Evolutionary conservation across 64 coral and sea anemone species (phyloP).

Genomic region (Cladopsammia gracilis): DNA sequence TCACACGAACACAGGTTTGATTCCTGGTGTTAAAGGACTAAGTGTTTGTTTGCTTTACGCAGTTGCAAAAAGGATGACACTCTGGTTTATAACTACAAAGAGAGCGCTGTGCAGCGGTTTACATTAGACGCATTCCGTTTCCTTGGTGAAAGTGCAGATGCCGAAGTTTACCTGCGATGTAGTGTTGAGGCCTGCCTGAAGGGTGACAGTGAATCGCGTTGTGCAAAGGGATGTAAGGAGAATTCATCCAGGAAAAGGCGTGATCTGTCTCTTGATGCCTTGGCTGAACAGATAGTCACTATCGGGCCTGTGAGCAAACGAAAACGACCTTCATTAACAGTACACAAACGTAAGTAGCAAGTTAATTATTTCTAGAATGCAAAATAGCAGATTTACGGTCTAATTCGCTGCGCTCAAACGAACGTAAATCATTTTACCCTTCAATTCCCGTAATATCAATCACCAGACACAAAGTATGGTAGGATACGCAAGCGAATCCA

Average conservation of each 20-base stretch:
- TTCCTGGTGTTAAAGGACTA: not conserved
- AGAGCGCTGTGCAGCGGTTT: conserved; percentile 64
- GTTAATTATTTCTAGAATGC: too few species aligned
- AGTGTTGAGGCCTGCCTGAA: conserved; percentile 73
- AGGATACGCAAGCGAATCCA: too few species aligned
- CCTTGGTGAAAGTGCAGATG: not conserved
- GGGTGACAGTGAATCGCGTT: conserved; percentile 68
- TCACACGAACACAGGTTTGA: too few species aligned
- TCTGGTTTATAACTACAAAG: conserved; percentile 66
- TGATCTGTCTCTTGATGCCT: not conserved
- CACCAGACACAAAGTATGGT: too few species aligned
- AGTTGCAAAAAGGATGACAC: conserved; percentile 71
- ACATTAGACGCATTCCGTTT: conserved; percentile 77
- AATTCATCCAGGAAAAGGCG: not conserved
- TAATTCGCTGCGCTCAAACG: too few species aligned
- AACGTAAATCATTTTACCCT: too few species aligned
- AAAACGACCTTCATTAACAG: too few species aligned
- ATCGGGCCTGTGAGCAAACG: conserved; percentile 53
- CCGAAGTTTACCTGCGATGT: conserved; percentile 71
- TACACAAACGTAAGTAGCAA: too few species aligned
- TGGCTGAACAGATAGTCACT: not conserved
- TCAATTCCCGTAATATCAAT: too few species aligned
- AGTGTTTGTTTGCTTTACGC: not conserved
- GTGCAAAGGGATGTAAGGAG: conserved; percentile 64
- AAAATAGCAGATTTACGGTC: too few species aligned